Conservation (phyloP, 2,888 invertebrate genomes). For the Apotomis turbidana region DNA sequence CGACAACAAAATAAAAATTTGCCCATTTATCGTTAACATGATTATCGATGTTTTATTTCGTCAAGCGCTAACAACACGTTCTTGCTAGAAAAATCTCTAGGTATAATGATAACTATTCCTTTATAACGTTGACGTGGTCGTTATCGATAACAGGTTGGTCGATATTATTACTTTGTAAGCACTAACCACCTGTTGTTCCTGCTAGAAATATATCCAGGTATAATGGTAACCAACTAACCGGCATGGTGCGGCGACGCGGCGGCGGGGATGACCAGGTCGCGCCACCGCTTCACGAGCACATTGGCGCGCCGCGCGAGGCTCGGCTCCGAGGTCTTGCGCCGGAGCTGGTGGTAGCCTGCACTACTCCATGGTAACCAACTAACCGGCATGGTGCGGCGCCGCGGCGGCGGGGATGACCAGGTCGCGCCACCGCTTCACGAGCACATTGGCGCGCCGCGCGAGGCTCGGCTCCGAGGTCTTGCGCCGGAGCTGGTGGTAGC, state of each 20-base stretch:
- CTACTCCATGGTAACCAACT: not conserved
- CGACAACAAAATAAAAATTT: too few relatives aligned
- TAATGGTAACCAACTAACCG: conserved; percentile 53
- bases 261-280: conserved; percentile 90
- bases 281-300: conserved; percentile 96
- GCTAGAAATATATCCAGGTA: too few relatives aligned
- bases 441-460: conserved; percentile 94
- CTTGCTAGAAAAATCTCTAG: too few relatives aligned
- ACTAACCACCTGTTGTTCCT: too few relatives aligned
- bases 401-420: conserved; percentile 87
- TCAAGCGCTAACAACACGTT: too few relatives aligned
- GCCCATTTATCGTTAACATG: too few relatives aligned
- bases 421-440: conserved; percentile 96
- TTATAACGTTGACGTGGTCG: too few relatives aligned
- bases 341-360: conserved; percentile 83
- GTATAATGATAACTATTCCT: too few relatives aligned
- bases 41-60: too few relatives aligned
- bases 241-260: conserved; percentile 72
- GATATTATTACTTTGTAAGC: too few relatives aligned
- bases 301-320: conserved; percentile 94
- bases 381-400: conserved; percentile 74
- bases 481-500: conserved; percentile 86
- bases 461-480: conserved; percentile 93
- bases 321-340: conserved; percentile 93
- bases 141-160: too few relatives aligned